Conservation (phyloP, 2,113 vertebrate genomes). For the Marmota monax region DNA sequence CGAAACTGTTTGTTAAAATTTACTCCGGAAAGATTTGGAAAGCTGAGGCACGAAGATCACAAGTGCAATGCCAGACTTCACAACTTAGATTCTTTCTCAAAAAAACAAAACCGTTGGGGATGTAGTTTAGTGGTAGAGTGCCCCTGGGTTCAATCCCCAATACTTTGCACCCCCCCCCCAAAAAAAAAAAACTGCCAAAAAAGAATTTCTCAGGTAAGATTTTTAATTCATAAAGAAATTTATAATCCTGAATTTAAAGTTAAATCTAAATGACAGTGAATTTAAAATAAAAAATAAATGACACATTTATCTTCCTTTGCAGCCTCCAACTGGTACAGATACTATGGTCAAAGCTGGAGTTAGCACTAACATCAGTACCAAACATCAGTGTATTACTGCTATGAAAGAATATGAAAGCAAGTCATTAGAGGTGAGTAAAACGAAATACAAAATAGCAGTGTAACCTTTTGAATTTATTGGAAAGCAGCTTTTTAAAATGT, state of each 20-base stretch:
- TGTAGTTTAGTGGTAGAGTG: background rate
- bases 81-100: background rate
- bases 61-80: background rate
- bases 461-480: slow-evolving; percentile 45
- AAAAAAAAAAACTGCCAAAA: background rate
- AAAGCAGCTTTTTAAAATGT: slow-evolving; percentile 45
- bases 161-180: too few relatives aligned
- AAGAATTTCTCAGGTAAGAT: slow-evolving; percentile 30
- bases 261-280: background rate
- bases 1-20: background rate
- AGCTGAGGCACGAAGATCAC: background rate
- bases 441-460: background rate
- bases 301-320: slow-evolving; percentile 16
- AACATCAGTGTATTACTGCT: slow-evolving; percentile 99
- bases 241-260: slow-evolving; percentile 50
- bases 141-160: background rate
- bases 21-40: background rate
- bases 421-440: slow-evolving; percentile 91
- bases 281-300: slow-evolving; percentile 37
- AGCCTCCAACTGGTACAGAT: slow-evolving; percentile 96
- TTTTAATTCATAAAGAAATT: slow-evolving; percentile 36
- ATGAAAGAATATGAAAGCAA: slow-evolving; percentile 99
- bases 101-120: background rate
- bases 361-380: slow-evolving; percentile 98
- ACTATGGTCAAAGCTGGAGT: slow-evolving; percentile 98